Evolutionary conservation across 2,888 invertebrate genomes (phyloP).

Genomic region (Blomia tropicalis): DNA sequence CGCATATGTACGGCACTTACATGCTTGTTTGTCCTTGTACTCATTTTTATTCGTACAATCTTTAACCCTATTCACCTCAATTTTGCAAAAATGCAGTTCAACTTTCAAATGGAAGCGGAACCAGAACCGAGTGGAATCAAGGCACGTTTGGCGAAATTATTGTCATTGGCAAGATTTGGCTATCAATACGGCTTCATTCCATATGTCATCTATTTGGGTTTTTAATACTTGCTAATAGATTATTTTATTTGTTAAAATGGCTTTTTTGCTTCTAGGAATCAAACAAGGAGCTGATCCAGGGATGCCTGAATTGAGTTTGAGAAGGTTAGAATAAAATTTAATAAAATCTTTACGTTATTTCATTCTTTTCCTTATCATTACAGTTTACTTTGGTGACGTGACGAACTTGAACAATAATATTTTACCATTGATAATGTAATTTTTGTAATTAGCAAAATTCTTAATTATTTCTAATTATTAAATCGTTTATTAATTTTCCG

Average conservation of each 20-base stretch:
- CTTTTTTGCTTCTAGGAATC: conserved; percentile 1
- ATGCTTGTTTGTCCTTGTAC: no score
- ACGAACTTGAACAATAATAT: no score
- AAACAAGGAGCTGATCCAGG: conserved; percentile 23
- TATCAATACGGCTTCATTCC: conserved; percentile 21
- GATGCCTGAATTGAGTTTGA: conserved; percentile 19
- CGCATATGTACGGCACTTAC: no score
- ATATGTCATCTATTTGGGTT: conserved; percentile 20
- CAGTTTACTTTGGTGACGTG: conserved; percentile 11
- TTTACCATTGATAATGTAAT: background rate
- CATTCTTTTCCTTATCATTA: background rate
- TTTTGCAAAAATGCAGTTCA: conserved; percentile 8
- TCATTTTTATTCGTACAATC: no score
- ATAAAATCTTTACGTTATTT: background rate
- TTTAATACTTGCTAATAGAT: no score
- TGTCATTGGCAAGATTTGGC: background rate
- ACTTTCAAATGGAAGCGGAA: background rate
- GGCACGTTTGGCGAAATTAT: conserved; percentile 11
- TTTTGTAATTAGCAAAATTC: background rate
- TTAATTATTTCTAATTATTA: background rate
- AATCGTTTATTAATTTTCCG: background rate
- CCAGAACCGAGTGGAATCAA: background rate
- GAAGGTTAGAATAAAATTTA: conserved; percentile 12
- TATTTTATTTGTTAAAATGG: background rate
- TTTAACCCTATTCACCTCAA: conserved; percentile 1